A percentile compares a stretch with the other conserved stretches of the same genome.
Conservation (phyloP, 2,797 vertebrate genomes). For the Protonibea diacanthus region DNA sequence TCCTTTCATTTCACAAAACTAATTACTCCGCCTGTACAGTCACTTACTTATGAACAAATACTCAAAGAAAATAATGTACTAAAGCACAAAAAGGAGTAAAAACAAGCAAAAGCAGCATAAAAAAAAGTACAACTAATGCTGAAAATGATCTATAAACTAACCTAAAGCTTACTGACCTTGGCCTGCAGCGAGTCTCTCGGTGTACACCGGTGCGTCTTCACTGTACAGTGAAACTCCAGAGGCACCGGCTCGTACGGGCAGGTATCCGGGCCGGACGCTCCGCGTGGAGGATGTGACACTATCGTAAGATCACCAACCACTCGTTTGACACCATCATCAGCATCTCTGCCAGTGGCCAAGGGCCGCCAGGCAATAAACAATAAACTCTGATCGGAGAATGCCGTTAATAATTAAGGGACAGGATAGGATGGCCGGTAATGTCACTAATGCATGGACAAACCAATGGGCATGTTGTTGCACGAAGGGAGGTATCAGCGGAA, state of each 20-base stretch:
- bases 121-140: not conserved
- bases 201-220: slow-evolving; percentile 5
- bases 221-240: slow-evolving; percentile 15
- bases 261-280: slow-evolving; percentile 35
- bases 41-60: slow-evolving; percentile 16
- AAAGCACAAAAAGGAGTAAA: not conserved
- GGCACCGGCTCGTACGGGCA: slow-evolving; percentile 17
- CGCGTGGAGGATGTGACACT: slow-evolving; percentile 52
- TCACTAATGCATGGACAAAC: slow-evolving; percentile 80
- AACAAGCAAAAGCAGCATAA: not conserved
- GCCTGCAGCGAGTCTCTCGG: slow-evolving; percentile 8
- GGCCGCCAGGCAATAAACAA: slow-evolving; percentile 83
- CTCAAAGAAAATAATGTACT: slow-evolving; percentile 10
- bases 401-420: slow-evolving; percentile 84
- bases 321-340: slow-evolving; percentile 71
- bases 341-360: slow-evolving; percentile 65
- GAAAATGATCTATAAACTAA: slow-evolving; percentile 7
- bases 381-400: slow-evolving; percentile 83
- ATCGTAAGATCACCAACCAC: slow-evolving; percentile 68
- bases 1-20: slow-evolving; percentile 47
- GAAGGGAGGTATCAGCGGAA: slow-evolving; percentile 76
- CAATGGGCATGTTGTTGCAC: slow-evolving; percentile 70
- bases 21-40: slow-evolving; percentile 45
- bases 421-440: slow-evolving; percentile 86
- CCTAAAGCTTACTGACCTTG: slow-evolving; percentile 43